Evolutionary conservation across 2,113 vertebrate species (phyloP).

Genomic region (Pristiophorus japonicus): DNA sequence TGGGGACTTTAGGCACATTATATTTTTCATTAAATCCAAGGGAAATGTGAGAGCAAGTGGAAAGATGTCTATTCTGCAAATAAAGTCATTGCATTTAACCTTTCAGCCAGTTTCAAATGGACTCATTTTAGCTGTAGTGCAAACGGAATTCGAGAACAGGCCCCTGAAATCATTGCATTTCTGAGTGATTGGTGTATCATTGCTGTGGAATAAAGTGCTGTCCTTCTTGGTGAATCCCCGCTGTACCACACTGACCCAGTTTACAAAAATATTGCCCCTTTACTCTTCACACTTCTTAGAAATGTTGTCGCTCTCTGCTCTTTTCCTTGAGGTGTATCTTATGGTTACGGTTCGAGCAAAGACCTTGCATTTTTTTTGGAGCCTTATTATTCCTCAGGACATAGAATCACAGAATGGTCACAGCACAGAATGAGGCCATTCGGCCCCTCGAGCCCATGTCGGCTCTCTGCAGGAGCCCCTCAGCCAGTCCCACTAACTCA

Average conservation of each 20-base stretch:
- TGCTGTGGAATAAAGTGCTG: background rate
- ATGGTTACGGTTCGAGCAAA: background rate
- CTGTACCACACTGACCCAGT: background rate
- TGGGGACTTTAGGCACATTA: too few relatives aligned
- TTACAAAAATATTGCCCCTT: background rate
- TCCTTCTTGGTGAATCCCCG: background rate
- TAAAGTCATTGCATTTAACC: too few relatives aligned
- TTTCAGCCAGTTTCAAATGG: background rate
- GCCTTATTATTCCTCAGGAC: background rate
- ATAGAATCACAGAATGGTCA: background rate
- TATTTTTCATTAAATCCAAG: background rate
- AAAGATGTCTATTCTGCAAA: background rate
- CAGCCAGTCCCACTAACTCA: too few relatives aligned
- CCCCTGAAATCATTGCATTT: background rate
- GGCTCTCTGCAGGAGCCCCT: too few relatives aligned
- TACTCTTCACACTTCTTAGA: conserved; percentile 24
- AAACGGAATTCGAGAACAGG: background rate
- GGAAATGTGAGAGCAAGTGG: background rate
- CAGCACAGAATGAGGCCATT: too few relatives aligned
- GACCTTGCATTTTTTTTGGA: background rate
- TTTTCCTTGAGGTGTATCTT: background rate
- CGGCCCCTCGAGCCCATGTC: too few relatives aligned
- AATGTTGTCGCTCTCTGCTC: background rate
- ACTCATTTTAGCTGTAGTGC: background rate
- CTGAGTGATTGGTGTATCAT: background rate